Evolutionary conservation across 1,140 invertebrate species (phyloP).

Genomic region (Akabosia matsudoensis): DNA sequence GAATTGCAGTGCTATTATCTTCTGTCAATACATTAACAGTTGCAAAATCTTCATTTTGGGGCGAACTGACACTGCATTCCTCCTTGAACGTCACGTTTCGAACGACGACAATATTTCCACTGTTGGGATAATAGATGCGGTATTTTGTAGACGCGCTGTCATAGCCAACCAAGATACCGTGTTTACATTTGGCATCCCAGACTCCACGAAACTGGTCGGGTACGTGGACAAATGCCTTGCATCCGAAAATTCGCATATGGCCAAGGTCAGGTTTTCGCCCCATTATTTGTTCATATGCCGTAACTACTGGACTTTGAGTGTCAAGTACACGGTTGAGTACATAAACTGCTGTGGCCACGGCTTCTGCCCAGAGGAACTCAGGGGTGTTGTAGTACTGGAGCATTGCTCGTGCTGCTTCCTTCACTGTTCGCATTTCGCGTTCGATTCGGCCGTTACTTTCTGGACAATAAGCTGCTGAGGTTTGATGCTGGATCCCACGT

Average conservation of each 20-base stretch:
- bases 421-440: conserved; percentile 50
- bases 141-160: not conserved
- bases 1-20: no score
- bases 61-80: no score
- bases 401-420: conserved; percentile 47
- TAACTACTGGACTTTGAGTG: conserved; percentile 18
- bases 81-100: not conserved
- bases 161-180: not conserved
- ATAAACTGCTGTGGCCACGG: conserved; percentile 52
- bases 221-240: conserved; percentile 6
- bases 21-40: no score
- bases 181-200: not conserved
- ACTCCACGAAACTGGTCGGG: not conserved
- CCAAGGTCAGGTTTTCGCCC: conserved; percentile 14
- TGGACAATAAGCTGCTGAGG: conserved; percentile 53
- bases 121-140: not conserved
- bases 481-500: conserved; percentile 45
- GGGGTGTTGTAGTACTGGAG: conserved; percentile 48
- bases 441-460: conserved; percentile 57
- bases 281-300: conserved; percentile 47
- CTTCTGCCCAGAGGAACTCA: conserved; percentile 54
- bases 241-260: conserved; percentile 23
- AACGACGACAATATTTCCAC: not conserved
- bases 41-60: no score
- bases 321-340: conserved; percentile 49